Evolutionary conservation across 2,113 vertebrate species (phyloP).

Genomic region (Etia nguti): DNA sequence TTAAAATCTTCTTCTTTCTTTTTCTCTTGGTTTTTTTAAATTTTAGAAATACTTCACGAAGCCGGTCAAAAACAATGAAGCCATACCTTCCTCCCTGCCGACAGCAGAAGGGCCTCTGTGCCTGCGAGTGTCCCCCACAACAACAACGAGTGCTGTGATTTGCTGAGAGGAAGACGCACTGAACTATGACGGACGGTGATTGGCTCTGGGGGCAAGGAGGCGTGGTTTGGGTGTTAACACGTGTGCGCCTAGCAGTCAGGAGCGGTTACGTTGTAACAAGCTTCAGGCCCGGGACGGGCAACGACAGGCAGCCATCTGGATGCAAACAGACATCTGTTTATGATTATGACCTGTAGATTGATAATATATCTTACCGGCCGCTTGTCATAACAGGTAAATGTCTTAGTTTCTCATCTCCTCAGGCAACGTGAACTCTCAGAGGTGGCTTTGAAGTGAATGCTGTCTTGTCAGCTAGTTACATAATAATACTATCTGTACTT

Average conservation of each 20-base stretch:
- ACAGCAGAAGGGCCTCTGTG: slow-evolving; percentile 17
- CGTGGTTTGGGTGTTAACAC: background rate
- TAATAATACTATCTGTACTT: background rate
- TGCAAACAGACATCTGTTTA: slow-evolving; percentile 23
- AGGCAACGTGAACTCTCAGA: background rate
- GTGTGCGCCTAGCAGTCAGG: background rate
- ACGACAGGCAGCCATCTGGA: slow-evolving; percentile 28
- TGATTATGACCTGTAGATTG: slow-evolving; percentile 17
- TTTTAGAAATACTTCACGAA: background rate
- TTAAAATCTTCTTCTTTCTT: background rate
- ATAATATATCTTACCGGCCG: slow-evolving; percentile 13
- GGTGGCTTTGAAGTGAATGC: background rate
- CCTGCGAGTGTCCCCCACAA: background rate
- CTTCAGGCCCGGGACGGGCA: background rate
- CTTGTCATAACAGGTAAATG: slow-evolving; percentile 28
- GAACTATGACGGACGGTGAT: background rate
- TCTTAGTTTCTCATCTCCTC: slow-evolving; percentile 1
- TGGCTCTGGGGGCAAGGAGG: background rate
- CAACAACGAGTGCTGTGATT: slow-evolving; percentile 48
- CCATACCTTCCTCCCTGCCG: slow-evolving; percentile 48
- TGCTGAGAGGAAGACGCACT: background rate
- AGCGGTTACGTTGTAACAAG: background rate
- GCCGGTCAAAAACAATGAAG: background rate
- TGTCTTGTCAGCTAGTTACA: background rate
- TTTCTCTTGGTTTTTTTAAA: no score